Base-by-base conservation (phyloP, 1,140 invertebrate genomes). In the Drosophila nigrodunni region DNA sequence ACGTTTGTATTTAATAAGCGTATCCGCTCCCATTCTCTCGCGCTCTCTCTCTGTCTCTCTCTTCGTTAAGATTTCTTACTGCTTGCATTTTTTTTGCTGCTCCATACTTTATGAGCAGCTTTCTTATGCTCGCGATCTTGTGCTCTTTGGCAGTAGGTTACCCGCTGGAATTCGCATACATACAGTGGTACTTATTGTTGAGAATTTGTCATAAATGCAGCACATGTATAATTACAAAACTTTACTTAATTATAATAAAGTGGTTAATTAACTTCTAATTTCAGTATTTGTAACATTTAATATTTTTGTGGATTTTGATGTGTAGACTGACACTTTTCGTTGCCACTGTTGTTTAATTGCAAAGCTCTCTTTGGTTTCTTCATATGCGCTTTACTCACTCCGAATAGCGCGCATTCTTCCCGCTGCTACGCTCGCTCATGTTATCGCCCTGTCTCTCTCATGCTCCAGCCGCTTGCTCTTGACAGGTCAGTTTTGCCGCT, bases 391-490 rank as follows among this genome's bases (percentile, higher is more conserved):
- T 52, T 72, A 21, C 39, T 41, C 64, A 15, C 50, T 37, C 15
- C 15, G 18, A 69, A 57, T 75, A 64, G 59, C 67, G 67, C 60
- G 54, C 67, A 68, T 62, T 74, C 50, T 74, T 74, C 34, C 21
- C 39, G 37, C 57, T 71, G 52, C 60, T 44, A 52, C 70, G 39
- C 15, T 61, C 65, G 59, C 60, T 75, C 54, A 18, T 44, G 49
- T 62, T 78, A 73, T 50, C 70, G 68, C 50, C 57, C 37, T 41
- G 49, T 54, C 39, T 18, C 71, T 61, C 72, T 71, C 75, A 41
- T 62, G 30, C 49, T 78, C 66, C 67, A 67, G 65, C 34, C 41
- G 66, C 72, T 46, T 46, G 58, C 67, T 74, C 67, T 58, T 50
- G 59, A 64, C 43, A 50, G 35, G 67, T 52, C 67, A 64, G 61